phyloP scores from a whole-genome alignment of 2,797 vertebrate species.

The Lepidocolaptes lacrymiger region DNA sequence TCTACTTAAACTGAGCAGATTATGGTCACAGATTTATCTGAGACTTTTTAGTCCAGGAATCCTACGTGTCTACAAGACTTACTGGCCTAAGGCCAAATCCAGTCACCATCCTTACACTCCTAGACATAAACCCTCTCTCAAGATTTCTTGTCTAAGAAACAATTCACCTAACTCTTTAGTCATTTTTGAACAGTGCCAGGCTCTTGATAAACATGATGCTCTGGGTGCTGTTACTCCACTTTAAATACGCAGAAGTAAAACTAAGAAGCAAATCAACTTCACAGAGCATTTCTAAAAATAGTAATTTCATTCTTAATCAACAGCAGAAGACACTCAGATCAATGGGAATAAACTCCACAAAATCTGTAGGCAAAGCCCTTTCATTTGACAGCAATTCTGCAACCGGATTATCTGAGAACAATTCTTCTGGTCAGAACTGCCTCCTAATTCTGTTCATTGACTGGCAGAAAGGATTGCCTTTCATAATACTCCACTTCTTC shows the following conservation, averaged over 20 bases:
- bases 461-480: background rate
- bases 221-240: background rate
- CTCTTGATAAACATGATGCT: background rate
- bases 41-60: background rate
- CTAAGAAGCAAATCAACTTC: background rate
- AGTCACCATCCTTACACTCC: background rate
- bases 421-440: background rate
- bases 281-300: background rate
- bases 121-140: background rate
- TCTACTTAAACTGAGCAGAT: background rate
- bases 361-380: background rate
- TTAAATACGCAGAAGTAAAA: background rate
- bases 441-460: background rate
- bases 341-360: background rate
- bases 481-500: background rate
- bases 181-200: background rate
- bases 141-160: background rate
- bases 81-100: background rate
- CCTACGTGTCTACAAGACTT: background rate
- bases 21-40: background rate
- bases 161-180: background rate
- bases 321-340: background rate
- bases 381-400: background rate
- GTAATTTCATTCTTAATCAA: background rate
- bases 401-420: background rate